phyloP scores from a whole-genome alignment of 2,113 vertebrate genomes.

The Addax nasomaculatus region DNA sequence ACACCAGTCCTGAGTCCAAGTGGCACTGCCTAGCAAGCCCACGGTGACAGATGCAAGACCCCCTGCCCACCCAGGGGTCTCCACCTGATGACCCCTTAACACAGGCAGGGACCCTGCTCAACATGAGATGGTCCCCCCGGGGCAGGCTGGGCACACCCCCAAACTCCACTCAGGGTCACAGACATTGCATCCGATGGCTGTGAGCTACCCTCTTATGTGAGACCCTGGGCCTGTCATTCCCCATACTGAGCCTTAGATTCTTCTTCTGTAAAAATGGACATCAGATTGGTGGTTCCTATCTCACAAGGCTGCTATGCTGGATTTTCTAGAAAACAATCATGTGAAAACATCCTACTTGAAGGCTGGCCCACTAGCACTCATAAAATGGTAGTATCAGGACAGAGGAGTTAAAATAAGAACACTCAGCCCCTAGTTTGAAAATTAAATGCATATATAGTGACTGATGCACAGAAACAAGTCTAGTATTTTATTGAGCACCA shows the following conservation, averaged over 20 bases:
- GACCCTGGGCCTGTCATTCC: neutral
- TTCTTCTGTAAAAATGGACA: neutral
- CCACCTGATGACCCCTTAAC: neutral
- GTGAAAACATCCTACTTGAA: neutral
- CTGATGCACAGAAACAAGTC: neutral
- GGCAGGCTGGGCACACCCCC: neutral
- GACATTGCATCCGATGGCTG: neutral
- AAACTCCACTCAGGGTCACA: neutral
- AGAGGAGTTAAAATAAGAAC: neutral
- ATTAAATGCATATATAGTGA: neutral
- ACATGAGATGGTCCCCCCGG: neutral
- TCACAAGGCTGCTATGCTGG: neutral
- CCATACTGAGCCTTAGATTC: neutral
- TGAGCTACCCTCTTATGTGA: neutral
- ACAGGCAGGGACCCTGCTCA: neutral
- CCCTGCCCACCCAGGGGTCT: neutral
- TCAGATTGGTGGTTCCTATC: too few species aligned
- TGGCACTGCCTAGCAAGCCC: neutral
- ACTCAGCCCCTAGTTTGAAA: neutral
- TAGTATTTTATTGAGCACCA: neutral
- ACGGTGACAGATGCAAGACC: neutral
- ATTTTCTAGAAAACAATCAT: neutral
- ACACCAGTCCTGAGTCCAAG: neutral
- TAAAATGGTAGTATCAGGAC: neutral
- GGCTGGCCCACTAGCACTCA: neutral